Base-by-base conservation (phyloP, 2,888 invertebrate genomes). In the Emmelina monodactyla region DNA sequence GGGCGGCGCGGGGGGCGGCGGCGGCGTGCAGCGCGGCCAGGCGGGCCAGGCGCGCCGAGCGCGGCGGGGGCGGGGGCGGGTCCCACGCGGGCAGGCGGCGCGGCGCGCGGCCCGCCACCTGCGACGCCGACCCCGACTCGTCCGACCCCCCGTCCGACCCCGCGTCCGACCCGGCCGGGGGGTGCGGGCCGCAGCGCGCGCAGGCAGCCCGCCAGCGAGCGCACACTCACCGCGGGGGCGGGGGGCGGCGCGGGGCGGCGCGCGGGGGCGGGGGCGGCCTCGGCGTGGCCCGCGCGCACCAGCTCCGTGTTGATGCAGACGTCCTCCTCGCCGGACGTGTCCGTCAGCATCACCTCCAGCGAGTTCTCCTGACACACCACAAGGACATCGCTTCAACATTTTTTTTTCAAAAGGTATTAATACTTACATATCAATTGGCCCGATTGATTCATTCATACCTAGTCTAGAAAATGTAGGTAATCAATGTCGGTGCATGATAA, bases 241-340 rank as follows among this genome's bases (percentile, higher is more conserved):
- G 3, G 31, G 32, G 42, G 61, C 34, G 12, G 49, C 63, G 68
- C 68, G 50, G 71, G 72, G 49, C 43, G 37, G 38, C 62, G 55
- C 44, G 59, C 55, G 34, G 58, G 51, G 57, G 50, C 60, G 35
- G 34, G 14, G 16, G 62, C 55, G 41, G 48, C 29, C 55, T 66
- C 72, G 4, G 85, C 85, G 55, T 73, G 68, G 0, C 81, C 82
- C 39, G 73, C 62, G 44, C 67, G 58, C 7, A 83, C 61, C 39
- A 86, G 54, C 42, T 62, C 55, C 39, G 65, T 62, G 54, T 81
- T 72, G 41, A 85, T 51, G 58, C 72, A 76, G 37, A 79, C 51
- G 61, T 85, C 83, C 10, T 64, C 55, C 2, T 50, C 56, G 16
- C 62, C 60, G 4, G 66, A 50, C 19, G 84, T 83, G 63, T 85